These are phyloP conservation scores for Macaria liturata DNA, from an alignment of 2,888 invertebrate genomes.

Conservation along the genomic window DNA sequence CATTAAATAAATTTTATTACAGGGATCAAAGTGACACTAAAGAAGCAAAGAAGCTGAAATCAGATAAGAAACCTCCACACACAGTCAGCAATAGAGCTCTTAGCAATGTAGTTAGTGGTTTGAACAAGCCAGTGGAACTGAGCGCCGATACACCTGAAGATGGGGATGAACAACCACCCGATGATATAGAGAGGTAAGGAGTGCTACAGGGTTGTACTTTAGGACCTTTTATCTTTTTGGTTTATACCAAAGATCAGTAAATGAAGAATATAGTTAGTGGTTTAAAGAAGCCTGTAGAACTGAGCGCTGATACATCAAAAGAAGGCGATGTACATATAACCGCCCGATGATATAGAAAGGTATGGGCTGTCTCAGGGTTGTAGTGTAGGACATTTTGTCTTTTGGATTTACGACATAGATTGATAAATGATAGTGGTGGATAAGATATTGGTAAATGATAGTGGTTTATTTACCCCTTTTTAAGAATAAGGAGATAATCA, in stretches of 20 bases:
- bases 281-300: slow-evolving; percentile 63
- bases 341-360: slow-evolving; percentile 68
- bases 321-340: slow-evolving; percentile 64
- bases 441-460: no score
- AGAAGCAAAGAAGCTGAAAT: slow-evolving; percentile 57
- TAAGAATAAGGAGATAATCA: no score
- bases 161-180: slow-evolving; percentile 56
- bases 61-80: slow-evolving; percentile 64
- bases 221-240: no score
- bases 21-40: slow-evolving; percentile 68
- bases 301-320: slow-evolving; percentile 54
- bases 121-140: slow-evolving; percentile 64
- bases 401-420: no score
- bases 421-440: no score
- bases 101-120: slow-evolving; percentile 62
- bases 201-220: no score
- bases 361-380: slow-evolving; percentile 29
- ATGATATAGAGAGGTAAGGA: slow-evolving; percentile 68
- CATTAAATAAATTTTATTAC: no score
- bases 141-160: slow-evolving; percentile 59
- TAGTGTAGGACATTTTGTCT: no score
- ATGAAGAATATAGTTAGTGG: no score
- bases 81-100: slow-evolving; percentile 64
- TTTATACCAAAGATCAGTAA: no score
- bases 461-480: no score